Evolutionary conservation across 1,140 invertebrate genomes (phyloP), one percentile per base, ranked within the genome.

Genomic region (Drosophila rufa): DNA sequence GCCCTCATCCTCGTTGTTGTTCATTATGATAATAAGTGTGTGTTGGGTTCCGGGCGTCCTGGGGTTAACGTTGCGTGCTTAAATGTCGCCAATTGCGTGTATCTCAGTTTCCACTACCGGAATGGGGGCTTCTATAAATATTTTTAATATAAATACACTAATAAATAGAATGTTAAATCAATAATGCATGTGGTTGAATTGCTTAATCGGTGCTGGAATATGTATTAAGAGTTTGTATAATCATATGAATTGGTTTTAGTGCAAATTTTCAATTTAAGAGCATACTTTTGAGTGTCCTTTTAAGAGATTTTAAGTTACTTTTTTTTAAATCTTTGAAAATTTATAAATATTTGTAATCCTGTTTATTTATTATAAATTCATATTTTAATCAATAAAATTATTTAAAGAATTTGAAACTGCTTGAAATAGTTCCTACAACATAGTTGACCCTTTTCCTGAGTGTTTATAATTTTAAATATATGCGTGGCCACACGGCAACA

Each of bases 21-120:
- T 82, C 76, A 89, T 89, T 87, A 87, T 89, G 80, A 89, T 87
- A 87, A 87, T 83, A 80, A 78, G 71, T 50, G 67, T 85, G 79
- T 77, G 50, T 42, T 50, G 45, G 42, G 56, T 60, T 27, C 65
- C 50, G 56, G 62, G 45, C 76, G 71, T 68, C 66, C 71, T 65
- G 75, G 71, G 83, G 68, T 84, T 89, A 89, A 84, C 69, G 80
- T 89, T 89, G 85, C 85, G 84, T 90, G 85, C 80, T 87, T 86
- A 87, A 87, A 86, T 87, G 80, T 80, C 83, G 73, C 78, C 84
- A 89, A 84, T 84, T 80, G 75, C 83, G 77, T 85, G 82, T 85
- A 85, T 85, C 78, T 74, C 82, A 69, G 73, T 47, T 27, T 27
- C 17, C 27, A 46, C 19, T 40, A 30, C 57, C 33, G 19, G 47